These are phyloP conservation scores for Arion vulgaris DNA, from an alignment of 1,140 invertebrate genomes.

Conservation along the genomic window DNA sequence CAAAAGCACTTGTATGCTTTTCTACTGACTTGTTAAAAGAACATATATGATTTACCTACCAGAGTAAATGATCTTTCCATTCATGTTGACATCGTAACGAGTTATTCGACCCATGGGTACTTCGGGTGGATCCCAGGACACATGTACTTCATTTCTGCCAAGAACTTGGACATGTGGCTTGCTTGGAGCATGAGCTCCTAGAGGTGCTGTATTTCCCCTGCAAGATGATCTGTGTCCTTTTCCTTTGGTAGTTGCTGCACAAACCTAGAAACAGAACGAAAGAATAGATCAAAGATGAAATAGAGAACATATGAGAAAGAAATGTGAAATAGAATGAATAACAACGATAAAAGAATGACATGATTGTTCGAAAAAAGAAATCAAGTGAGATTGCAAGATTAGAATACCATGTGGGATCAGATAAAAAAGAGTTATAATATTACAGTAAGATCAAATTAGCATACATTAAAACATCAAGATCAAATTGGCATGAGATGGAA, in stretches of 20 bases:
- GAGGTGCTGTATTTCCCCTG: slow-evolving; percentile 60
- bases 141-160: slow-evolving; percentile 68
- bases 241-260: slow-evolving; percentile 67
- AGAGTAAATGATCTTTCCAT: slow-evolving; percentile 68
- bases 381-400: no score
- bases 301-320: not conserved
- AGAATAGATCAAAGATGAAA: no score
- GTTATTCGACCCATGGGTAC: slow-evolving; percentile 68
- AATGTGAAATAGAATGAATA: not conserved
- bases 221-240: slow-evolving; percentile 60
- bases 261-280: slow-evolving; percentile 52
- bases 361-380: no score
- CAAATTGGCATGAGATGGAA: no score
- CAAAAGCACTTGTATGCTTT: no score
- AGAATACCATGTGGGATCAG: no score
- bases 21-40: no score
- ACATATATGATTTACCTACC: no score
- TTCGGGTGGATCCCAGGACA: slow-evolving; percentile 69
- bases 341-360: not conserved
- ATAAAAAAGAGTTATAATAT: no score
- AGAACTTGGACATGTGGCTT: slow-evolving; percentile 70
- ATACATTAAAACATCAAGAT: no score
- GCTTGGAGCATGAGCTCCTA: slow-evolving; percentile 69
- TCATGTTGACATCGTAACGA: slow-evolving; percentile 70
- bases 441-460: no score